Conservation (phyloP, 2,888 invertebrate species). For the Synergus laeviventris region DNA sequence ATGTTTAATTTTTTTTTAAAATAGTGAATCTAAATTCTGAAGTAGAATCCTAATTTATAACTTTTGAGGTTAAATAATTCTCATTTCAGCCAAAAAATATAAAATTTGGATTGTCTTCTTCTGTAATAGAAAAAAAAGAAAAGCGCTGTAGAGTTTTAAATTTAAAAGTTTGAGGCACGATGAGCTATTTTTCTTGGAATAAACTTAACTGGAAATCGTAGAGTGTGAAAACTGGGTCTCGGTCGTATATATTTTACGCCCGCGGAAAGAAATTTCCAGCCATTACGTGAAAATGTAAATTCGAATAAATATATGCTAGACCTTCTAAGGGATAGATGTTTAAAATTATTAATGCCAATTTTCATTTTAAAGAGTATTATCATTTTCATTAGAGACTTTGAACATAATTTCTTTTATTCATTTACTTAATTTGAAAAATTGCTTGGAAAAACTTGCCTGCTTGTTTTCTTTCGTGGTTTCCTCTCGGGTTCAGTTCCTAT, state of each 20-base stretch:
- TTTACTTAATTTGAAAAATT: not conserved
- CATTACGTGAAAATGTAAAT: conserved; percentile 39
- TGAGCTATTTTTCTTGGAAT: not conserved
- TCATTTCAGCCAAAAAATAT: not conserved
- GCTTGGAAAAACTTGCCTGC: not conserved
- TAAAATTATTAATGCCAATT: not conserved
- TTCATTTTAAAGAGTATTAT: not conserved
- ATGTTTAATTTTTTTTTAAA: not conserved
- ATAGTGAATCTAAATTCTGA: not conserved
- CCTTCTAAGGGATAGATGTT: not conserved
- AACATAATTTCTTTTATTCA: not conserved
- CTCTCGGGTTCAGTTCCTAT: not conserved
- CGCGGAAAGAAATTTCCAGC: conserved; percentile 42
- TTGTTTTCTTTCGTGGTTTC: not conserved
- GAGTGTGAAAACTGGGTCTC: conserved; percentile 44
- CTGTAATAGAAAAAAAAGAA: not conserved
- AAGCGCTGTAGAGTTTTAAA: not conserved
- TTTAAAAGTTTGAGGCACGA: not conserved
- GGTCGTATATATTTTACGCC: conserved; percentile 42
- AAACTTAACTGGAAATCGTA: conserved; percentile 23
- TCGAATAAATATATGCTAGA: not conserved
- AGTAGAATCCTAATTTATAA: not conserved
- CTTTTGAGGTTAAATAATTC: not conserved
- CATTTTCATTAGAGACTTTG: not conserved
- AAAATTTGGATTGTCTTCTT: not conserved